Evolutionary conservation across 1,140 invertebrate genomes (phyloP).

Genomic region (Anoplolepis gracilipes): DNA sequence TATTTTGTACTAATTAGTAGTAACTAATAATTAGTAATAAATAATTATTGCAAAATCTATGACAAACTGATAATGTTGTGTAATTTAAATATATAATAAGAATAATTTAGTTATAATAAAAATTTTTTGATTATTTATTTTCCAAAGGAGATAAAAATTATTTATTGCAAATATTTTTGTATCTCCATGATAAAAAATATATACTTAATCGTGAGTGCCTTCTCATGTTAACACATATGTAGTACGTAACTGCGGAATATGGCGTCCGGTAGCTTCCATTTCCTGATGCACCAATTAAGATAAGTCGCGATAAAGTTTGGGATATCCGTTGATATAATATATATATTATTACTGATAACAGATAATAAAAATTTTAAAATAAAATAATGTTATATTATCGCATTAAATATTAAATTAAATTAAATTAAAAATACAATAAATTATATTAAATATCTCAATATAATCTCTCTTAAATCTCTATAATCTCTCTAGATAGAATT

Average conservation of each 20-base stretch:
- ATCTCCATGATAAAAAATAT: not conserved
- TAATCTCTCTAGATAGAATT: no score
- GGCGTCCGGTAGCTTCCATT: conserved; percentile 30
- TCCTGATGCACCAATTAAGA: conserved; percentile 72
- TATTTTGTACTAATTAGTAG: no score
- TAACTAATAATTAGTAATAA: not conserved
- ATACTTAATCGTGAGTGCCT: conserved; percentile 11
- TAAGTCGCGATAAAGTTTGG: conserved; percentile 67
- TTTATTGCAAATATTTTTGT: conserved; percentile 15
- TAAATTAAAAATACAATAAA: not conserved
- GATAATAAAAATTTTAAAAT: not conserved
- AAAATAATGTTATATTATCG: conserved; percentile 1
- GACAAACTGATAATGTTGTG: not conserved
- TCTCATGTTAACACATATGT: not conserved
- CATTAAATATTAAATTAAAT: conserved; percentile 18
- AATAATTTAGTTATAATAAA: not conserved
- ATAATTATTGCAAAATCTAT: not conserved
- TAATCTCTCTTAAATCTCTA: no score
- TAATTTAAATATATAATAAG: no score
- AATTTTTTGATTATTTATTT: not conserved
- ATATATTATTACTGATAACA: conserved; percentile 34
- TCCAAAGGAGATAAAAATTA: not conserved
- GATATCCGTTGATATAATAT: conserved; percentile 71
- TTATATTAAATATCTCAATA: not conserved
- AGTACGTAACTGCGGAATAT: not conserved